Conservation (phyloP, 2,797 vertebrate genomes). For the Anguilla pacifica region DNA sequence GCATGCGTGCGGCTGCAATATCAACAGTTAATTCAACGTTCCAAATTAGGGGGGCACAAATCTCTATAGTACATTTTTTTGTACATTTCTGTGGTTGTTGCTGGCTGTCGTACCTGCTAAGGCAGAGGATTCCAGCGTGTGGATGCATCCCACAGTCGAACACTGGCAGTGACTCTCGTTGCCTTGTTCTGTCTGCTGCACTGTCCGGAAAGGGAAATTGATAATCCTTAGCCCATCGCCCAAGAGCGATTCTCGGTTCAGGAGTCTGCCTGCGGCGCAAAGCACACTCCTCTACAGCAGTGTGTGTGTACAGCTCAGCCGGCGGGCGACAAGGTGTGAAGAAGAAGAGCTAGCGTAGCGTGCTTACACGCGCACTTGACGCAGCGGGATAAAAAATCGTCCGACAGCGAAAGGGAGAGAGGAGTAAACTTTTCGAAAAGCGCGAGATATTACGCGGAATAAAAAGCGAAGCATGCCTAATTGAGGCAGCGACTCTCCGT, state of each 20-base stretch:
- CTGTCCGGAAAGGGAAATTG: background rate
- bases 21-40: background rate
- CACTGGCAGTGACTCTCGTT: background rate
- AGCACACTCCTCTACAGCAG: background rate
- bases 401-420: too few relatives aligned
- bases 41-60: background rate
- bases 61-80: too few relatives aligned
- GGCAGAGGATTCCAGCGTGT: background rate
- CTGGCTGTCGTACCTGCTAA: background rate
- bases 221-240: background rate
- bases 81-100: background rate
- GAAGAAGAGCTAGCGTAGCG: background rate
- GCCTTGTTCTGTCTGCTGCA: too few relatives aligned
- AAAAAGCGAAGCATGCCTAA: background rate
- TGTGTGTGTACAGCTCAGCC: background rate
- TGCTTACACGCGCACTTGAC: background rate
- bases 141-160: background rate
- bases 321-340: background rate
- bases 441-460: too few relatives aligned
- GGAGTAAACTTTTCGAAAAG: too few relatives aligned
- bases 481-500: background rate
- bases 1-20: background rate
- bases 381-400: too few relatives aligned
- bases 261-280: background rate
- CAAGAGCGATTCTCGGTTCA: background rate